Conservation (phyloP, 1,140 invertebrate genomes). For the Atta texana region DNA sequence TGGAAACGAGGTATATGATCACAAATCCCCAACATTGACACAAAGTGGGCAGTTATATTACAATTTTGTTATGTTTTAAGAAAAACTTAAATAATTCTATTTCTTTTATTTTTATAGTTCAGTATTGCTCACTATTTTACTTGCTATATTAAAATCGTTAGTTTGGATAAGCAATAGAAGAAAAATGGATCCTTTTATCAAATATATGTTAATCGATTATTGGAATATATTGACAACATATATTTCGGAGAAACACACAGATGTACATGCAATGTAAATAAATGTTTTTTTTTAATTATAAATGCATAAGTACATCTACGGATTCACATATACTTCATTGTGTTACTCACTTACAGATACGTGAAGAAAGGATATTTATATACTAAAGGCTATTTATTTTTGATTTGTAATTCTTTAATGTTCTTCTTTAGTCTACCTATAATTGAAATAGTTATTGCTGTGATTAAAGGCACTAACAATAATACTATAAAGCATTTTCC, state of each 20-base stretch:
- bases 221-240: constrained; percentile 69
- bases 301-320: neutral
- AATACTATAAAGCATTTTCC: constrained; percentile 68
- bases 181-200: constrained; percentile 64
- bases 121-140: constrained; percentile 73
- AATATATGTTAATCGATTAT: constrained; percentile 75
- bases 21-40: neutral
- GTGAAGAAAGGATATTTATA: constrained; percentile 63
- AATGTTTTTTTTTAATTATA: neutral
- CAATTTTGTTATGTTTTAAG: constrained; percentile 10
- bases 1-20: constrained; percentile 75
- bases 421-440: constrained; percentile 75
- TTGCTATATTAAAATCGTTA: constrained; percentile 73
- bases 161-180: constrained; percentile 72
- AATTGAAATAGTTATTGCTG: constrained; percentile 56
- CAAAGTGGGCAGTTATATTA: neutral
- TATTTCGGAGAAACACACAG: constrained; percentile 34
- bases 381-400: constrained; percentile 73
- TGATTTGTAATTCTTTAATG: constrained; percentile 75
- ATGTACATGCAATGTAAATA: constrained; percentile 71
- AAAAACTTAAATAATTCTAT: neutral
- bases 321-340: neutral
- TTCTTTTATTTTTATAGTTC: constrained; percentile 69
- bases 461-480: constrained; percentile 22
- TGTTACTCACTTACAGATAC: constrained; percentile 62